These are phyloP conservation scores for Falcunculus frontatus DNA, from an alignment of 2,113 vertebrate species.

Conservation along the genomic window DNA sequence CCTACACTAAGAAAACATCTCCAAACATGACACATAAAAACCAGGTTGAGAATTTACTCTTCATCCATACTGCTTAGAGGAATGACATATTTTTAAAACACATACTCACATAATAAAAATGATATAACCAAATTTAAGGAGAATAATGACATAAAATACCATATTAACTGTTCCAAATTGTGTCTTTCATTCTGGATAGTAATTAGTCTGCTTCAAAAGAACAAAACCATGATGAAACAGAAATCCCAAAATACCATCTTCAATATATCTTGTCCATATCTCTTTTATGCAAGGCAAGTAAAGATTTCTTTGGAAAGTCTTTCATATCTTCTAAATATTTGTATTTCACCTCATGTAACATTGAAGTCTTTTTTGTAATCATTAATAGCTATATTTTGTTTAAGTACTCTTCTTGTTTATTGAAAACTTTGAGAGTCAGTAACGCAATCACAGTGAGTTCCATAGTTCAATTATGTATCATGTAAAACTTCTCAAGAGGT, in stretches of 20 bases:
- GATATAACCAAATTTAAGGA: background rate
- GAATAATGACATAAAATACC: background rate
- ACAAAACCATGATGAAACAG: background rate
- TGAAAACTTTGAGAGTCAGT: background rate
- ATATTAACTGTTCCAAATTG: background rate
- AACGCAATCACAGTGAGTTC: background rate
- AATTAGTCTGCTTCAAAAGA: background rate
- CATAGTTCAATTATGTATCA: background rate
- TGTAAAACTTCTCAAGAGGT: background rate
- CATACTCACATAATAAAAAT: background rate
- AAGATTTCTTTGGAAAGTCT: background rate
- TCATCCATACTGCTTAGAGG: background rate
- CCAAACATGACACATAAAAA: background rate
- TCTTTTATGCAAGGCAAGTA: background rate
- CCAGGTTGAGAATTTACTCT: background rate
- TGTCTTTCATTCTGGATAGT: background rate
- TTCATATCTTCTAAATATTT: background rate
- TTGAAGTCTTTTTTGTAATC: background rate
- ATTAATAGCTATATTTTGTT: background rate
- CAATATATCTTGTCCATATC: background rate
- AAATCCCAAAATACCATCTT: background rate
- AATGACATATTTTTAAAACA: background rate
- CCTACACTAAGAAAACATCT: background rate
- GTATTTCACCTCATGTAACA: background rate
- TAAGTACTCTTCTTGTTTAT: background rate